These are phyloP conservation scores for Epicampocera succincta DNA, from an alignment of 2,888 invertebrate species.

Conservation along the genomic window DNA sequence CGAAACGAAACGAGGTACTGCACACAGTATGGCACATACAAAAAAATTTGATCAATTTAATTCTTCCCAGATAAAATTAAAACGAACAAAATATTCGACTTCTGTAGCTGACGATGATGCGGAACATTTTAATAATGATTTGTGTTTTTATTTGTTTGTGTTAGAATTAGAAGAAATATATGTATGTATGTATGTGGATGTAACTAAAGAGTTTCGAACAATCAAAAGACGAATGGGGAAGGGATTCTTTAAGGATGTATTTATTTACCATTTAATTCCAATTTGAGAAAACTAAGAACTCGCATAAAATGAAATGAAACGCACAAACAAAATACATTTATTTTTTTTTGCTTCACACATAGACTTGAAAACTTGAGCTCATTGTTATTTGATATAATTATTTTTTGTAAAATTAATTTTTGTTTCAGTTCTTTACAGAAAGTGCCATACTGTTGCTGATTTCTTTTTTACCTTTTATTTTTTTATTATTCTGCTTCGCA, in stretches of 20 bases:
- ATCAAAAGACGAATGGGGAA: no score
- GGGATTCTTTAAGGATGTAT: background rate
- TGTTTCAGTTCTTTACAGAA: slow-evolving; percentile 7
- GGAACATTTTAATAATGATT: slow-evolving; percentile 65
- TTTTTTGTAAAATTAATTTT: slow-evolving; percentile 15
- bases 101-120: slow-evolving; percentile 37
- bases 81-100: slow-evolving; percentile 10
- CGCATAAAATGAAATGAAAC: slow-evolving; percentile 2
- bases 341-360: slow-evolving; percentile 64
- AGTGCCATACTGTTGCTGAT: slow-evolving; percentile 69
- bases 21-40: slow-evolving; percentile 82
- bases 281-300: background rate
- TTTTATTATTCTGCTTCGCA: slow-evolving; percentile 37
- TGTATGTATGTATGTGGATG: background rate
- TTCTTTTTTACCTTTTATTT: slow-evolving; percentile 45
- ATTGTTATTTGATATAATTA: slow-evolving; percentile 14
- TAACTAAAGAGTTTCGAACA: no score
- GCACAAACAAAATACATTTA: slow-evolving; percentile 68
- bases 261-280: slow-evolving; percentile 4
- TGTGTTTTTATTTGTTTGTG: slow-evolving; percentile 70
- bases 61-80: slow-evolving; percentile 41
- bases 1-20: slow-evolving; percentile 80
- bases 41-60: slow-evolving; percentile 23
- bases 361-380: slow-evolving; percentile 60
- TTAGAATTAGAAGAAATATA: slow-evolving; percentile 23